A percentile compares a stretch with the other conserved stretches of the same genome.
Evolutionary conservation across 1,140 invertebrate species (phyloP).

Genomic region (Drosophila burlai): DNA sequence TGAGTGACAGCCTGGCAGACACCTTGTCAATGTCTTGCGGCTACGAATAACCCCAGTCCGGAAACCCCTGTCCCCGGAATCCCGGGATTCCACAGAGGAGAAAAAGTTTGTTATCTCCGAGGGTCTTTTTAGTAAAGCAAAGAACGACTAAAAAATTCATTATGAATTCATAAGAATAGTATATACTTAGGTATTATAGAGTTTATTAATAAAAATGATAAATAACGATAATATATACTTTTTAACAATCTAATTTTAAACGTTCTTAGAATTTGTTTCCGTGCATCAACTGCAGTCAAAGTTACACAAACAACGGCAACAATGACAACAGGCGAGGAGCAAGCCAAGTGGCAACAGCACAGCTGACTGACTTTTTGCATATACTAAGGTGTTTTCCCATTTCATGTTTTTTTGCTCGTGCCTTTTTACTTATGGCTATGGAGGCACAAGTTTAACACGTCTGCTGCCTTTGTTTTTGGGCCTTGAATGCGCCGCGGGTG

Average conservation of each 20-base stretch:
- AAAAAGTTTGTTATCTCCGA: neutral
- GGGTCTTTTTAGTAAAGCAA: neutral
- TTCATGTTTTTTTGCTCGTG: constrained; percentile 14
- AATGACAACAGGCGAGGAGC: constrained; percentile 35
- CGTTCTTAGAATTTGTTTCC: neutral
- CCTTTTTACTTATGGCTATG: constrained; percentile 9
- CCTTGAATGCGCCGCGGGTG: constrained; percentile 61
- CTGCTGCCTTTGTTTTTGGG: constrained; percentile 53
- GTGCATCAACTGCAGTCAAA: constrained; percentile 17
- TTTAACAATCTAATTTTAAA: neutral
- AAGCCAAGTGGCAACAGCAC: constrained; percentile 57
- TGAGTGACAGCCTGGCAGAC: constrained; percentile 58
- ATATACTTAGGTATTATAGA: neutral
- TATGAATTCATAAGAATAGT: neutral
- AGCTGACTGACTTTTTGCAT: constrained; percentile 54
- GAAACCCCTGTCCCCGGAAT: constrained; percentile 1
- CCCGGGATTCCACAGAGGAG: neutral
- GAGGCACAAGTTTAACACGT: constrained; percentile 34
- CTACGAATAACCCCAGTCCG: constrained; percentile 57
- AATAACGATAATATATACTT: neutral
- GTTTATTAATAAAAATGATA: neutral
- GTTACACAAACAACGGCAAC: constrained; percentile 21
- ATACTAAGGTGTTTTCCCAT: constrained; percentile 8
- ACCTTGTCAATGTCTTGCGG: constrained; percentile 72
- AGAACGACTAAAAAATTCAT: too few species aligned